Conservation (phyloP, 2,113 vertebrate species). For the Copsychus sechellarum region DNA sequence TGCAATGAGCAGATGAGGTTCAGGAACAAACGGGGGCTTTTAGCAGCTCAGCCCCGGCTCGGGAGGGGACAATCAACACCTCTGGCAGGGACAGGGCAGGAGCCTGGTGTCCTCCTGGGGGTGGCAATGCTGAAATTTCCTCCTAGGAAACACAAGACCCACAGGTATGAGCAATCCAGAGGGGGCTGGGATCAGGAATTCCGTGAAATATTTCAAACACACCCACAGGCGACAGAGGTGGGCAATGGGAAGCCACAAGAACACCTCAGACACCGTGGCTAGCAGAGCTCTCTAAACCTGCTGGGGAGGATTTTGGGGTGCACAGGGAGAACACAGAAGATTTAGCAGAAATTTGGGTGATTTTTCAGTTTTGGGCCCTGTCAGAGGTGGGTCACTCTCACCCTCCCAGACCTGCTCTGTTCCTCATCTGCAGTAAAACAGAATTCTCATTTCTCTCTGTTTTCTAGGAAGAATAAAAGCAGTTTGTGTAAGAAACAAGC, state of each 20-base stretch:
- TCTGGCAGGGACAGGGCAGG: slow-evolving; percentile 55
- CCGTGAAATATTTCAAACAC: rapidly evolving
- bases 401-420: background rate
- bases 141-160: background rate
- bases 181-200: background rate
- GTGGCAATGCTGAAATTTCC: background rate
- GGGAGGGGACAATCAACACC: slow-evolving; percentile 80
- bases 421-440: background rate
- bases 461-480: background rate
- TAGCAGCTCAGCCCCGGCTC: slow-evolving; percentile 75
- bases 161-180: background rate
- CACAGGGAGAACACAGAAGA: rapidly evolving
- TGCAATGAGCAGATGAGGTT: slow-evolving; percentile 65
- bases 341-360: rapidly evolving
- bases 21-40: slow-evolving; percentile 60
- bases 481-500: background rate
- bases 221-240: rapidly evolving
- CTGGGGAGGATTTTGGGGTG: background rate
- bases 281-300: rapidly evolving
- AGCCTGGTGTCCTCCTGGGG: background rate
- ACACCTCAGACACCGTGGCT: rapidly evolving
- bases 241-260: background rate
- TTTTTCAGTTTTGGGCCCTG: background rate
- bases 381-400: background rate
- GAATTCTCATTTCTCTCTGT: background rate